Evolutionary conservation across 2,113 vertebrate species (phyloP).

Genomic region (Alexandromys fortis): DNA sequence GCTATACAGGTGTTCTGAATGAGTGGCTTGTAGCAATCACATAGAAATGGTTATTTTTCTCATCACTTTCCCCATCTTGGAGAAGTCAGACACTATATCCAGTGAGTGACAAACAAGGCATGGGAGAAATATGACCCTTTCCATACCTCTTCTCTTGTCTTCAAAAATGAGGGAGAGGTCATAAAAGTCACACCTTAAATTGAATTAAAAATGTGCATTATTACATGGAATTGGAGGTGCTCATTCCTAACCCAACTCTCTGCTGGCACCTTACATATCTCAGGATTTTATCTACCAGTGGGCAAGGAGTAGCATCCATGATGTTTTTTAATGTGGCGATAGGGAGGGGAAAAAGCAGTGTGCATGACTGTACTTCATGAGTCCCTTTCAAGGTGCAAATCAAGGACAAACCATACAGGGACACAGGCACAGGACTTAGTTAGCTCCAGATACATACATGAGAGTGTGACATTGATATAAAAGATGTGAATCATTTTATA

Average conservation of each 20-base stretch:
- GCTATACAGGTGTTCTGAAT: background rate
- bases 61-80: background rate
- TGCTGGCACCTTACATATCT: background rate
- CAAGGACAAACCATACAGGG: background rate
- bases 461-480: background rate
- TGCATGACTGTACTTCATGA: background rate
- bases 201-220: background rate
- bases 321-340: background rate
- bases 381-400: background rate
- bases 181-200: background rate
- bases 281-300: background rate
- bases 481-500: slow-evolving; percentile 17
- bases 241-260: background rate
- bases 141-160: background rate
- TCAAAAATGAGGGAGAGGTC: background rate
- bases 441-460: background rate
- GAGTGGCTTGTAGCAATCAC: background rate
- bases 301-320: background rate
- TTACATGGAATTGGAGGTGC: background rate
- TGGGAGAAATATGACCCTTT: background rate
- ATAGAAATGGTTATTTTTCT: background rate
- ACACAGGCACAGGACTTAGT: background rate
- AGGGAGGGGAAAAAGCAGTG: background rate
- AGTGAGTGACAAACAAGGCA: background rate
- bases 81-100: background rate